phyloP scores from a whole-genome alignment of 2,797 vertebrate genomes.

The Coluber constrictor region DNA sequence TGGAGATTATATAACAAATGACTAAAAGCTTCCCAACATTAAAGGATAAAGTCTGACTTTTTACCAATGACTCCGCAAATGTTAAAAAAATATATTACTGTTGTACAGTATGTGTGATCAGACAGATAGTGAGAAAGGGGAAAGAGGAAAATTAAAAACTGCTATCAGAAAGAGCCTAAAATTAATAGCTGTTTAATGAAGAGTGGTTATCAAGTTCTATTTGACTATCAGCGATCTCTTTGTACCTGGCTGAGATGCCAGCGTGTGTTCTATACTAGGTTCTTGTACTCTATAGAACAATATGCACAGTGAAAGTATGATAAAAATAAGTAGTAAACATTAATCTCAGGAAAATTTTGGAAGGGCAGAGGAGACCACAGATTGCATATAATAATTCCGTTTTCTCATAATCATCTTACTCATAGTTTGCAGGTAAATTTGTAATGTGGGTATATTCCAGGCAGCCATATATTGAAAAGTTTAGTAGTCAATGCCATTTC shows the following conservation, averaged over 20 bases:
- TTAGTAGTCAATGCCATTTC: not conserved
- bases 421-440: not conserved
- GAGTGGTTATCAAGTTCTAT: not conserved
- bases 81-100: not conserved
- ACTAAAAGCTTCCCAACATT: constrained; percentile 50
- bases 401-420: not conserved
- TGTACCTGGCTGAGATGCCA: not conserved
- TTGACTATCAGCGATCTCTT: constrained; percentile 16
- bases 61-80: constrained; percentile 26
- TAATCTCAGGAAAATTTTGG: not conserved
- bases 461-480: not conserved
- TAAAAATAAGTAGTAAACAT: not conserved
- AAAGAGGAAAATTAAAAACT: not conserved
- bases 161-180: constrained; percentile 3
- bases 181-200: not conserved
- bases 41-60: not conserved
- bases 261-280: too few species aligned
- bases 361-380: not conserved
- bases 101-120: not conserved
- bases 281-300: not conserved
- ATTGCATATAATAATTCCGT: not conserved
- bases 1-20: constrained; percentile 54
- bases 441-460: not conserved
- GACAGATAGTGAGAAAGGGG: not conserved
- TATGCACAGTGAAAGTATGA: not conserved